Evolutionary conservation across 2,113 vertebrate species (phyloP).

Genomic region (Antechinus stuartii): DNA sequence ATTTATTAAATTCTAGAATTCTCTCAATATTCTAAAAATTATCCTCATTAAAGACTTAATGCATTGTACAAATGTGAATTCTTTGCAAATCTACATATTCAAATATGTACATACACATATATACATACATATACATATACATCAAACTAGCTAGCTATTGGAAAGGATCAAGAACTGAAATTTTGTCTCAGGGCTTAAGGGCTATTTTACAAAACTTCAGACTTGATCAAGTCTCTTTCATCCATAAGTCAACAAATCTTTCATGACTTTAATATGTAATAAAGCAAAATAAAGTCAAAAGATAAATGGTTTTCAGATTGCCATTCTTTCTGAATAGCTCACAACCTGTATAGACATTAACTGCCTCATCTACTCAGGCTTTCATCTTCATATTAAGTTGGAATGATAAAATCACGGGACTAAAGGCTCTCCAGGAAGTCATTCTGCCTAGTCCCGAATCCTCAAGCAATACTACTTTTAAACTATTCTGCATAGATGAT

Average conservation of each 20-base stretch:
- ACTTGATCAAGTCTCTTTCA: neutral
- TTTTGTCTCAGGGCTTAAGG: neutral
- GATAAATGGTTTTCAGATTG: neutral
- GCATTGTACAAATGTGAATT: neutral
- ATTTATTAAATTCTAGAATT: neutral
- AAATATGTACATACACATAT: no score
- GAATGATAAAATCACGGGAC: neutral
- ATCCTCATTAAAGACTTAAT: neutral
- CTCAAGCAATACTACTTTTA: neutral
- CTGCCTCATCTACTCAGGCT: conserved; percentile 5
- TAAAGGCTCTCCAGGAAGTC: neutral
- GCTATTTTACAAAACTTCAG: neutral
- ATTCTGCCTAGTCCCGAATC: neutral
- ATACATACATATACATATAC: neutral
- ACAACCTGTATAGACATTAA: neutral
- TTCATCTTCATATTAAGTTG: conserved; percentile 43
- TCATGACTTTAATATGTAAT: conserved; percentile 20
- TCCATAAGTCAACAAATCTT: neutral
- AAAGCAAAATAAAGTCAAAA: neutral
- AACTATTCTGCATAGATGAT: conserved; percentile 15
- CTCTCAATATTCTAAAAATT: neutral
- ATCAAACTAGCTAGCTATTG: no score
- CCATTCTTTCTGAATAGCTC: conserved; percentile 29
- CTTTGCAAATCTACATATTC: neutral
- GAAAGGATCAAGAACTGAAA: neutral